These are phyloP conservation scores for Xylota sylvarum DNA, from an alignment of 2,888 invertebrate species.

Conservation along the genomic window DNA sequence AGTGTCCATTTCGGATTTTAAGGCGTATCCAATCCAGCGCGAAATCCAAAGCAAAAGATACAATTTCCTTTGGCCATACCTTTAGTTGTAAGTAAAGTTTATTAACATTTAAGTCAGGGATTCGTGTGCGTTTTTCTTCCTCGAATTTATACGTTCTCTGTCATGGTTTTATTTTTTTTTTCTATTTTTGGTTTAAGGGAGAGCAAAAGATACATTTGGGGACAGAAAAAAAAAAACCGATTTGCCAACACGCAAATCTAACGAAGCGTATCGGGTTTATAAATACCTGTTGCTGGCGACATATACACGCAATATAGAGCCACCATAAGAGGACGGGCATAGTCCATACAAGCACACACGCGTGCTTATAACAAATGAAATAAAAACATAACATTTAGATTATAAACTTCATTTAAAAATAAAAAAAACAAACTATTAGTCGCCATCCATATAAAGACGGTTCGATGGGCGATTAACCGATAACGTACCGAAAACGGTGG, in stretches of 20 bases:
- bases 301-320: slow-evolving; percentile 24
- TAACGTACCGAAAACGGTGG: slow-evolving; percentile 44
- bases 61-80: slow-evolving; percentile 51
- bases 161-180: slow-evolving; percentile 9
- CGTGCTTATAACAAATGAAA: slow-evolving; percentile 14
- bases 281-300: slow-evolving; percentile 45
- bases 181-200: not conserved
- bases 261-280: slow-evolving; percentile 61
- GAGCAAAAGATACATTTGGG: slow-evolving; percentile 41
- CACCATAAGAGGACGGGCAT: slow-evolving; percentile 5
- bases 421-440: slow-evolving; percentile 15
- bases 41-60: slow-evolving; percentile 34
- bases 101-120: slow-evolving; percentile 41
- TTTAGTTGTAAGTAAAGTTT: slow-evolving; percentile 52
- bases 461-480: slow-evolving; percentile 64
- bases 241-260: slow-evolving; percentile 61
- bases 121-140: slow-evolving; percentile 31
- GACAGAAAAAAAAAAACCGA: slow-evolving; percentile 42
- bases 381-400: slow-evolving; percentile 50
- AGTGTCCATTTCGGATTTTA: slow-evolving; percentile 3
- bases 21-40: slow-evolving; percentile 42
- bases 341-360: slow-evolving; percentile 1
- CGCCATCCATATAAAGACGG: slow-evolving; percentile 38
- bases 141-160: slow-evolving; percentile 16
- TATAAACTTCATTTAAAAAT: slow-evolving; percentile 21